phyloP scores from a whole-genome alignment of 2,888 invertebrate species.

The Synanthedon vespiformis region DNA sequence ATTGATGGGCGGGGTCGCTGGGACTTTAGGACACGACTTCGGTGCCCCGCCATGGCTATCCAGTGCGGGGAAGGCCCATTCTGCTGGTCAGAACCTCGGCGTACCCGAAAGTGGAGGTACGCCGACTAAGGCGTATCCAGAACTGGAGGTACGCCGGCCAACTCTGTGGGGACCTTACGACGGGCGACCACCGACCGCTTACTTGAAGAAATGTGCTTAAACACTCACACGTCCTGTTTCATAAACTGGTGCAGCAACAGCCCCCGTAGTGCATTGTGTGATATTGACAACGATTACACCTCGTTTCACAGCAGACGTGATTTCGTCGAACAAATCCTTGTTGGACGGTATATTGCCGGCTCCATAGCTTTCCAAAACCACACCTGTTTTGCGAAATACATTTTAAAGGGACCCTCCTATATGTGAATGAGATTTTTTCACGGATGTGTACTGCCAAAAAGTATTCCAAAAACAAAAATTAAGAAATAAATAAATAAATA shows the following conservation, averaged over 20 bases:
- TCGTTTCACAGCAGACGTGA: constrained; percentile 77
- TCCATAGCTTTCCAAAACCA: constrained; percentile 93
- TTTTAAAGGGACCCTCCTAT: too few species aligned
- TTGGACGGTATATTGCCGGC: constrained; percentile 92
- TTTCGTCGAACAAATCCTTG: constrained; percentile 79
- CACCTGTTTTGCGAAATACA: constrained; percentile 49
- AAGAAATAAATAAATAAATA: too few species aligned
- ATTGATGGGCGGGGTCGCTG: too few species aligned
- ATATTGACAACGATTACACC: constrained; percentile 92
- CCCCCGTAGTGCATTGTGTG: constrained; percentile 89
- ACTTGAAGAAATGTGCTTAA: background rate
- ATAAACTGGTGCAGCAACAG: constrained; percentile 80
- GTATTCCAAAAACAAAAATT: too few species aligned
- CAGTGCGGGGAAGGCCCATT: background rate
- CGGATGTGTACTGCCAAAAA: too few species aligned
- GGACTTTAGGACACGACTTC: too few species aligned
- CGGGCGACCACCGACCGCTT: too few species aligned
- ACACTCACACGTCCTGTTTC: constrained; percentile 81
- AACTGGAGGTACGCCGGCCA: background rate
- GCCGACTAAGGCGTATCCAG: too few species aligned
- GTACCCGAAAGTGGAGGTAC: too few species aligned
- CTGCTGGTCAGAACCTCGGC: too few species aligned
- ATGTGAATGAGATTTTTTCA: too few species aligned
- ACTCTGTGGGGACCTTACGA: too few species aligned
- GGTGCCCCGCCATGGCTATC: background rate